A percentile compares a stretch with the other conserved stretches of the same genome.
Conservation (phyloP, 2,797 vertebrate genomes). For the Taeniopygia guttata region DNA sequence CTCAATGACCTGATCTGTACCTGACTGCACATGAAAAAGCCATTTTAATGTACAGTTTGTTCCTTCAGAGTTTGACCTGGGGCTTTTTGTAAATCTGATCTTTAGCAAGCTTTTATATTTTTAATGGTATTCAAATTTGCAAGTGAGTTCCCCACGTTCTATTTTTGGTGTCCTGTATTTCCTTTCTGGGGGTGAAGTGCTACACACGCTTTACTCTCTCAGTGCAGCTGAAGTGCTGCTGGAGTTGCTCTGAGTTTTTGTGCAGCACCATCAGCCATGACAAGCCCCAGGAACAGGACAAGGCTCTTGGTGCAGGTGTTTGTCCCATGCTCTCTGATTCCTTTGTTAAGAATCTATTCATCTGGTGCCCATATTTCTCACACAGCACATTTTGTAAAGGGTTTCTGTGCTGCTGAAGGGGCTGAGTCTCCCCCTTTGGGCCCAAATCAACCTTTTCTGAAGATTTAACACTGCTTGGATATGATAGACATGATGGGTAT, state of each 20-base stretch:
- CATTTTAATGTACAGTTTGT: background rate
- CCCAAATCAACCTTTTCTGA: background rate
- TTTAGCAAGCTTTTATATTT: background rate
- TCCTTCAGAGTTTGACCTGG: background rate
- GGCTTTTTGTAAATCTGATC: background rate
- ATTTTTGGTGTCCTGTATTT: slow-evolving; percentile 20
- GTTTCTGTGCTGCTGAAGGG: background rate
- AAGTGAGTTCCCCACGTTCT: background rate
- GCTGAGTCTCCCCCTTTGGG: background rate
- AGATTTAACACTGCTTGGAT: background rate
- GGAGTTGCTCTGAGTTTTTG: background rate
- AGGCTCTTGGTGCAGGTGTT: background rate
- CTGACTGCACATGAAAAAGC: background rate
- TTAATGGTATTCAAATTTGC: background rate
- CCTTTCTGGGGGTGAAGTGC: slow-evolving; percentile 6
- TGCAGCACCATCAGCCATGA: background rate
- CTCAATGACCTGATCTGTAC: background rate
- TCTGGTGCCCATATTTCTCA: background rate
- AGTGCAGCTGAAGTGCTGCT: background rate
- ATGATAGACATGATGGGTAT: background rate
- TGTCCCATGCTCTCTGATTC: background rate
- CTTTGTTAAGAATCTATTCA: background rate
- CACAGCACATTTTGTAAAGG: background rate
- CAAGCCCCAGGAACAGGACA: background rate
- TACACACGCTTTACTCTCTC: background rate